Evolutionary conservation across 2,113 vertebrate species (phyloP).

Genomic region (Petroica traversi): DNA sequence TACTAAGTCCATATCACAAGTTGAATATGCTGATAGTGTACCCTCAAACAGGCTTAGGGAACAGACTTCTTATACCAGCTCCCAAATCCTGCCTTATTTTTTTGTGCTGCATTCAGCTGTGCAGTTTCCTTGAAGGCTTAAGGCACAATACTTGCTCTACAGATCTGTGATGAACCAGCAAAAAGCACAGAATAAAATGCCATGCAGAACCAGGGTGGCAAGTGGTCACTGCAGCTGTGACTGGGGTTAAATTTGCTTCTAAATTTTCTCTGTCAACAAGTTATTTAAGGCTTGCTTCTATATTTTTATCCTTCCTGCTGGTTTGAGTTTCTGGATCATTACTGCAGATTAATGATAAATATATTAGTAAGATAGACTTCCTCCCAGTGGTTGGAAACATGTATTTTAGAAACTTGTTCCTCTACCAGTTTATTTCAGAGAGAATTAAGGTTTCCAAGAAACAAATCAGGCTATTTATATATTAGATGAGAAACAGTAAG

Average conservation of each 20-base stretch:
- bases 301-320: slow-evolving; percentile 56
- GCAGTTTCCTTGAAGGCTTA: background rate
- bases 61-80: background rate
- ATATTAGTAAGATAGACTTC: slow-evolving; percentile 43
- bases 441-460: slow-evolving; percentile 59
- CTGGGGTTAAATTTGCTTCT: background rate
- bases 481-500: background rate
- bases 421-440: slow-evolving; percentile 8
- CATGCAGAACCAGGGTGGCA: background rate
- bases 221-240: background rate
- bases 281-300: slow-evolving; percentile 43
- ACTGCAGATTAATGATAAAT: slow-evolving; percentile 45
- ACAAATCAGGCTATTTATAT: slow-evolving; percentile 23
- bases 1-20: background rate
- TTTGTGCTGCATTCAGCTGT: accelerated
- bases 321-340: slow-evolving; percentile 52
- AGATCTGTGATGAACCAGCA: background rate
- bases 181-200: background rate
- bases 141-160: background rate
- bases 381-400: slow-evolving; percentile 39
- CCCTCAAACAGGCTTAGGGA: background rate
- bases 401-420: slow-evolving; percentile 45
- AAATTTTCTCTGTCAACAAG: slow-evolving; percentile 32
- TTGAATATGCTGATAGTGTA: background rate
- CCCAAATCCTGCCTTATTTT: background rate